These are phyloP conservation scores for Mactromeris polynyma DNA, from an alignment of 2,888 invertebrate species.

Conservation along the genomic window DNA sequence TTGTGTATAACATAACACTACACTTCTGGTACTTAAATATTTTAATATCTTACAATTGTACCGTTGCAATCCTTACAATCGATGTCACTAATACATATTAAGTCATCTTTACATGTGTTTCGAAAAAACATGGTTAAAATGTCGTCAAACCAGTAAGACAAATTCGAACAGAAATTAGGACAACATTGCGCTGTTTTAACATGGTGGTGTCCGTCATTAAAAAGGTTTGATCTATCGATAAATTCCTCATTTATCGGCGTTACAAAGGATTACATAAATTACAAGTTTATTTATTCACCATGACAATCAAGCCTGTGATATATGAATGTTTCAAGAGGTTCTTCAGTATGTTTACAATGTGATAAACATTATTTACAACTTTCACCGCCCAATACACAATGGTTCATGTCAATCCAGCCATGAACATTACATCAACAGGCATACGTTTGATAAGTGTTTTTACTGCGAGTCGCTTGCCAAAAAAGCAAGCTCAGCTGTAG, in stretches of 20 bases:
- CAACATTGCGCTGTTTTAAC: too few relatives aligned
- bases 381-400: not conserved
- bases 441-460: not conserved
- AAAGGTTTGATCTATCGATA: not conserved
- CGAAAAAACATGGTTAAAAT: too few relatives aligned
- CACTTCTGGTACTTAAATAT: too few relatives aligned
- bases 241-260: not conserved
- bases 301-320: not conserved
- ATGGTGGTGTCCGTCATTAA: too few relatives aligned
- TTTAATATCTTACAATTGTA: too few relatives aligned
- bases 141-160: too few relatives aligned
- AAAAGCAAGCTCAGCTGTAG: not conserved
- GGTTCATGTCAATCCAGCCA: not conserved
- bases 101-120: too few relatives aligned
- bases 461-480: not conserved
- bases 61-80: too few relatives aligned
- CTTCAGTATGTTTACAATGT: not conserved
- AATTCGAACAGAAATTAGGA: too few relatives aligned
- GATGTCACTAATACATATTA: too few relatives aligned
- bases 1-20: too few relatives aligned
- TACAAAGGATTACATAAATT: not conserved
- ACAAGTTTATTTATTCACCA: not conserved
- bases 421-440: not conserved
- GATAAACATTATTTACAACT: not conserved
- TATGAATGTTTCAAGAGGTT: not conserved